These are phyloP conservation scores for Ramazzottius varieornatus DNA, from an alignment of 2,888 invertebrate genomes.

Conservation along the genomic window DNA sequence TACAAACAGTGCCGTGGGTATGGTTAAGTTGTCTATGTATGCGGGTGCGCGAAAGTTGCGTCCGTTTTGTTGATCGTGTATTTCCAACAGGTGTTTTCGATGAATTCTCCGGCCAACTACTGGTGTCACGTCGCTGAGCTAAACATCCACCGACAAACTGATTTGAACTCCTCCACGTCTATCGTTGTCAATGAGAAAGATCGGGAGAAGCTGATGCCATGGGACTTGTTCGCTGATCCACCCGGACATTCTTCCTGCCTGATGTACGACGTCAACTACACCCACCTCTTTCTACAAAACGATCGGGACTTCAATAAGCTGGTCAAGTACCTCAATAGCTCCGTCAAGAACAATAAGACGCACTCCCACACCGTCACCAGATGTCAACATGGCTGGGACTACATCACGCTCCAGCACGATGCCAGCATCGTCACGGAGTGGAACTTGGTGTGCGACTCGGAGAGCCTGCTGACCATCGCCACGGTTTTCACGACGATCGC, in stretches of 20 bases:
- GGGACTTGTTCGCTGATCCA: background rate
- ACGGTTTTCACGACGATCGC: conserved; percentile 6
- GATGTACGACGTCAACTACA: background rate
- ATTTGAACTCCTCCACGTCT: background rate
- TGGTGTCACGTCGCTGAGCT: background rate
- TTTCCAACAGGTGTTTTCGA: no score
- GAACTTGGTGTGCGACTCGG: conserved; percentile 7
- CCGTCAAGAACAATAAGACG: background rate
- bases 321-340: background rate
- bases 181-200: background rate
- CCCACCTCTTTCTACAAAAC: background rate
- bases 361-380: background rate
- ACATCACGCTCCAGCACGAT: background rate
- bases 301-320: background rate
- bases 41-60: no score
- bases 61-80: no score
- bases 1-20: no score
- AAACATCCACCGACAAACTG: background rate
- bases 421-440: conserved; percentile 6
- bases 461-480: conserved; percentile 5
- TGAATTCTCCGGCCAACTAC: background rate
- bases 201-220: background rate
- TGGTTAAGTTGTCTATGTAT: no score
- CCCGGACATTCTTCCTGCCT: background rate
- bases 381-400: background rate